phyloP scores from a whole-genome alignment of 2,113 vertebrate species.

The Gymnorhina tibicen region DNA sequence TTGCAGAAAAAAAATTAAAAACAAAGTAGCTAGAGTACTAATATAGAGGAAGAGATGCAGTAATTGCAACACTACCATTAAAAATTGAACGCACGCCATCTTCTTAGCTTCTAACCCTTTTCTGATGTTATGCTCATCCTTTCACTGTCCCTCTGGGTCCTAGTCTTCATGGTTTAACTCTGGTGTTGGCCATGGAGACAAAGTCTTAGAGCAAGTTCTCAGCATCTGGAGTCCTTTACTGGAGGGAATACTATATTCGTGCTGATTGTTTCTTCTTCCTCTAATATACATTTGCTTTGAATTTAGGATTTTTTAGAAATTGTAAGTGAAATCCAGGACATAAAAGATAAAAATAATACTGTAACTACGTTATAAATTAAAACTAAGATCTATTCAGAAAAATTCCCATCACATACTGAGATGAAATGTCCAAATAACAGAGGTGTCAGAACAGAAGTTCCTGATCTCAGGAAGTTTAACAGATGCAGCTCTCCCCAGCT shows the following conservation, averaged over 20 bases:
- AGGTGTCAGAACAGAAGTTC: neutral
- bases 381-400: neutral
- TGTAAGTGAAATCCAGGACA: neutral
- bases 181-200: neutral
- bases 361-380: neutral
- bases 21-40: neutral
- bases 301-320: neutral
- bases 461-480: neutral
- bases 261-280: neutral
- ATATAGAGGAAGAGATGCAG: neutral
- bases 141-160: neutral
- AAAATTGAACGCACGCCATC: neutral
- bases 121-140: neutral
- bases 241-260: neutral
- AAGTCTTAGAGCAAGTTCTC: neutral
- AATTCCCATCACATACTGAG: neutral
- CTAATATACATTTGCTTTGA: neutral
- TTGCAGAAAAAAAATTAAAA: neutral
- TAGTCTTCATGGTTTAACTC: neutral
- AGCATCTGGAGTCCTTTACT: neutral
- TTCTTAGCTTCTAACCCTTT: neutral
- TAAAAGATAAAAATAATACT: neutral
- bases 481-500: neutral
- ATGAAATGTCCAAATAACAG: neutral
- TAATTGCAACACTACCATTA: neutral